Evolutionary conservation across 2,888 invertebrate species (phyloP).

Genomic region (Syritta pipiens): DNA sequence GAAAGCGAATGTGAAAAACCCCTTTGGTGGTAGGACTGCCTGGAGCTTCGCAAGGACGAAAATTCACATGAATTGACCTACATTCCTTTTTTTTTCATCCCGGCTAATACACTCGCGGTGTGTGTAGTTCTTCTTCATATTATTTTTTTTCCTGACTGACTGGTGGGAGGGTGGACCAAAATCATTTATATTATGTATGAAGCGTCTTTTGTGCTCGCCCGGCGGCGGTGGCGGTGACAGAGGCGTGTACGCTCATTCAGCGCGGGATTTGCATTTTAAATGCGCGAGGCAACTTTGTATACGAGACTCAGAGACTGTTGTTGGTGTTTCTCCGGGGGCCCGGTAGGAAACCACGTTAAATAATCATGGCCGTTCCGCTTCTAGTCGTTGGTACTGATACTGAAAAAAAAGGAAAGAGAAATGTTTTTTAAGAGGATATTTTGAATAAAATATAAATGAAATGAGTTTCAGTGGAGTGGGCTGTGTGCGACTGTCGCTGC

Average conservation of each 20-base stretch:
- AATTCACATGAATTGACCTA: not conserved
- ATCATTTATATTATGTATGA: constrained; percentile 13
- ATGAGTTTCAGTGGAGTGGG: no score
- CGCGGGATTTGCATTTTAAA: constrained; percentile 2
- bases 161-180: not conserved
- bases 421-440: constrained; percentile 7
- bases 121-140: no score
- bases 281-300: no score
- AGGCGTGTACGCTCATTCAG: not conserved
- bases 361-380: not conserved
- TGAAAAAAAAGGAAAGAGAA: no score
- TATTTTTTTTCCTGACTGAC: not conserved
- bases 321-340: no score
- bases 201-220: not conserved
- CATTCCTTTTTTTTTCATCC: not conserved
- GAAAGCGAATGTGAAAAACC: not conserved
- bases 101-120: not conserved
- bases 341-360: constrained; percentile 2
- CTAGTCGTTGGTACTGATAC: not conserved
- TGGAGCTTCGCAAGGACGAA: not conserved
- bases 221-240: no score
- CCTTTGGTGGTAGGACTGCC: not conserved
- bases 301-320: no score
- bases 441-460: constrained; percentile 8
- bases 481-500: not conserved